Evolutionary conservation across 2,888 invertebrate species (phyloP), one percentile per base, ranked within the genome.

Genomic region (Oegoconia quadripuncta): DNA sequence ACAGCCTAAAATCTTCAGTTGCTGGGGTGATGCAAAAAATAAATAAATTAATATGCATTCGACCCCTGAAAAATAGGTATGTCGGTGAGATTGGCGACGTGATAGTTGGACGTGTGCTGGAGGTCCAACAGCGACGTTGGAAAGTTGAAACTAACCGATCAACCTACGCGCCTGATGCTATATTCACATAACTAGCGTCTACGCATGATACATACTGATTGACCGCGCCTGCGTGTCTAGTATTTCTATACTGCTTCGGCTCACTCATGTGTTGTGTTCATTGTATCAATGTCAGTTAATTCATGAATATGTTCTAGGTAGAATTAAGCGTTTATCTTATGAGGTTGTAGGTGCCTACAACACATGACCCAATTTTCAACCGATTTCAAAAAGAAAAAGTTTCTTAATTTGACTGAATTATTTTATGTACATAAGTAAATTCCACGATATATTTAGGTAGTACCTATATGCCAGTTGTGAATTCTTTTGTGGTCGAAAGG

Each of bases 51-150:
- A 93, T 99, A 43, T 96, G 96, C 34, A 94, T 99, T 3, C 91
- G 92, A 50, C 97, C 99, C 0, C 81, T 98, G 5, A 98, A 98
- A 69, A 94, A 95, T 64, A 91, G 98, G 43, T 98, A 95, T 68
- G 93, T 93, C 43, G 96, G 96, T 6, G 98, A 98, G 86, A 95
- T 99, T 37, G 99, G 99, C 0, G 99, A 99, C 83, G 97, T 99
- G 1, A 93, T 99, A 7, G 95, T 99, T 3, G 99, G 98, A 0
- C 89, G 99, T 33, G 94, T 99, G 17, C 91, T 94, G 0, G 97
- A 98, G 75, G 97, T 99, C 1, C 97, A 97, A 64, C 96, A 97
- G 60, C 94, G 93, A 62, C 89, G 97, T 42, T 98, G 98, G 98
- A 97, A 96, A 74, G 95, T 98, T 2, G 96, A 98, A 60, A 97